Evolutionary conservation across 2,888 invertebrate species (phyloP), one percentile per base, ranked within the genome.

Genomic region (Steinernema carpocapsae): DNA sequence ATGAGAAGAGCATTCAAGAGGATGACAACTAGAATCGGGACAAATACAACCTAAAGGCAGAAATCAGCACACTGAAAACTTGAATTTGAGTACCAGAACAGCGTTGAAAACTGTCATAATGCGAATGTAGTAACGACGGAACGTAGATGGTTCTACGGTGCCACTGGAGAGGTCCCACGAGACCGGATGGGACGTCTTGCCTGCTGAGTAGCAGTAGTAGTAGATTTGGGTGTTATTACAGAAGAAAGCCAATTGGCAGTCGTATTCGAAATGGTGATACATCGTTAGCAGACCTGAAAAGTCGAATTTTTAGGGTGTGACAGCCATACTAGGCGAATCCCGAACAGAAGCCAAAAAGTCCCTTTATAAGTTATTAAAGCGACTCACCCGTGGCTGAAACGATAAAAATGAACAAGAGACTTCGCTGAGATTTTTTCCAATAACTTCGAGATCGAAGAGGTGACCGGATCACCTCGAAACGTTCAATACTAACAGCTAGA

Each of bases 211-310:
- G 74, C 86, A 86, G 71, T 82, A 79, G 45, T 82, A 79, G 37
- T 80, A 72, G 3, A 85, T 72, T 72, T 86, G 86, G 0, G 85
- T 87, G 7, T 79, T 78, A 46, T 87, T 86, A 75, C 86, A 86
- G 74, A 85, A 84, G 26, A 78, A 75, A 1, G 80, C 77, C 29
- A 87, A 78, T 12, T 81, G 79, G 72, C 86, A 86, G 72, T 86
- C 86, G 76, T 83, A 85, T 72, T 87, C 86, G 75, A 87, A 84
- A 70, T 85, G 83, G 56, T 87, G 86, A 70, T 87, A 86, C 26
- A 83, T 74, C 2, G 84, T 85, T 32, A 83, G 72, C 0, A 81
- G 72, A 19, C 80, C 80, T 79, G 45, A 51, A 77, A 1, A 22
- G 24, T 17, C 12, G 17, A 10, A 10, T 10, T 51, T 51, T 72